Base-by-base conservation (phyloP, 2,888 invertebrate species). In the Lissonota sp. region DNA sequence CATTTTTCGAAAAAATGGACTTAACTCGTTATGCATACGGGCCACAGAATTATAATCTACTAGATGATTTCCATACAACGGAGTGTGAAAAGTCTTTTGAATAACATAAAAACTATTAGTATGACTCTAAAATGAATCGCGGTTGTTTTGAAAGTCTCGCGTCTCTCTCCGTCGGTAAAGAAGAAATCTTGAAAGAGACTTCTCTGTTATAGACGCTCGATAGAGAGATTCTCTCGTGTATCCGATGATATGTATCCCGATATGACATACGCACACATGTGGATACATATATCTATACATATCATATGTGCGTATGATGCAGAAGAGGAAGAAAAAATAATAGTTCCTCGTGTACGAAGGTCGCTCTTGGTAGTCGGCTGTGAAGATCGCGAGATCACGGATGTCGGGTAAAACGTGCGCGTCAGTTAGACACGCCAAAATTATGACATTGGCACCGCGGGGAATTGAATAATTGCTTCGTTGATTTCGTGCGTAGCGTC, bases 381-480 rank as follows among this genome's bases (percentile, higher is more conserved):
- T 71, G 77, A 78, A 72, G 77, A 78, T 72, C 71, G 77, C 71
- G 66, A 39, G 71, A 53, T 60, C 58, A 58, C 40, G 57, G 57
- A 66, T 42, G 74, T 49, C 58, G 42, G 40, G 63, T 55, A 12
- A 49, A 53, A n/a, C 37, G 10, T 5, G 57, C 57, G 5, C n/a
- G 6, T 1, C 5, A 16, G 5, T 57, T 39, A 62, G 12, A 44
- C n/a, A 40, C 10, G 8, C 1, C 12, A 39, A 10, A 42, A 16
- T 0, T 4, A 44, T 6, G 4, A 26, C 3, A 14, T 62, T 42
- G 10, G 7, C 40, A 62, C 10, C 14, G 14, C n/a, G n/a, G n/a
- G 12, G 14, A 62, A 62, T 62, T 42, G 42, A 62, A 42, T 12
- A 40, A 42, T 16, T 16, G 42, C 14, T 42, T 42, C 42, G 53